Conservation (phyloP, 2,888 invertebrate genomes). For the Euplagia quadripunctaria region DNA sequence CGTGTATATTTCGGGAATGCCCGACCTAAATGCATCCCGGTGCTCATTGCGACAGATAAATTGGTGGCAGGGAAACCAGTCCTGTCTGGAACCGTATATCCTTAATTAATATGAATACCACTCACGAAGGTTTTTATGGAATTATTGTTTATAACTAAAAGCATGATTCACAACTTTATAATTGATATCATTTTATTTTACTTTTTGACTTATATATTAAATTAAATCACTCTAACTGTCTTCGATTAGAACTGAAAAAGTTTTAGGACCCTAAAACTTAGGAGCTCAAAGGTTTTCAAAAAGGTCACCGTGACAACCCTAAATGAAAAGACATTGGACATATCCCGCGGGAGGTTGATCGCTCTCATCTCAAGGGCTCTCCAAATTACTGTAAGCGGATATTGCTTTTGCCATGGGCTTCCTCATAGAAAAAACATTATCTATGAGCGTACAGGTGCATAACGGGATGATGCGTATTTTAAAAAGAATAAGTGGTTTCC, state of each 20-base stretch:
- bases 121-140: no score
- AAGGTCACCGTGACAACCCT: slow-evolving; percentile 58
- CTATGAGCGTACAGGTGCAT: slow-evolving; percentile 39
- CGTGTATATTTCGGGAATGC: no score
- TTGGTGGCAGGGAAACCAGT: no score
- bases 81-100: no score
- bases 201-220: no score
- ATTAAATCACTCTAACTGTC: no score
- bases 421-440: slow-evolving; percentile 39
- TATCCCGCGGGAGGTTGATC: slow-evolving; percentile 60
- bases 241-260: not conserved
- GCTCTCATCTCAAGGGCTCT: slow-evolving; percentile 56
- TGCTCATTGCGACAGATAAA: no score
- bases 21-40: no score
- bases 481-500: not conserved
- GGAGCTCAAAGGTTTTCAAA: not conserved
- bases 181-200: no score
- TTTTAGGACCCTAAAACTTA: not conserved
- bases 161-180: no score
- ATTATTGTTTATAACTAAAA: no score
- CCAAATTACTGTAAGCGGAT: slow-evolving; percentile 65
- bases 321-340: slow-evolving; percentile 47
- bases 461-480: slow-evolving; percentile 32
- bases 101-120: no score
- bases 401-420: slow-evolving; percentile 56